These are phyloP conservation scores for Hippocampus guttulatus DNA, from an alignment of 2,113 vertebrate species.

Conservation along the genomic window DNA sequence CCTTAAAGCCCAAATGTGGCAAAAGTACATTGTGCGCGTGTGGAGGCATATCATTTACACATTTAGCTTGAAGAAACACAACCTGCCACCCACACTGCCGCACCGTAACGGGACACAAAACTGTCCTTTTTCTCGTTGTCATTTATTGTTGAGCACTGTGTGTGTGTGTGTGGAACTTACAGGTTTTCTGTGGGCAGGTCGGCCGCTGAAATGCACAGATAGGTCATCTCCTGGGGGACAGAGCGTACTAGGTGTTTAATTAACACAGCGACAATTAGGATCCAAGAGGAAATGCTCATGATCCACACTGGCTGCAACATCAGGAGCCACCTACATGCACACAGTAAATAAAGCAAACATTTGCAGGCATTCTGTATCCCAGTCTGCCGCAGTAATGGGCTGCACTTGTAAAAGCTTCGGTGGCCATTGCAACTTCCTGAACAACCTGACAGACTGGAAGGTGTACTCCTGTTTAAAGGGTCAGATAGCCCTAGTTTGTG, in stretches of 20 bases:
- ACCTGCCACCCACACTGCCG: slow-evolving; percentile 43
- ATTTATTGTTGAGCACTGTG: slow-evolving; percentile 21
- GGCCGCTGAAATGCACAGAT: slow-evolving; percentile 90
- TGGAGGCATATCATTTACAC: slow-evolving; percentile 50
- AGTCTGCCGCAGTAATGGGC: no score
- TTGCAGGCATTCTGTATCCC: background rate
- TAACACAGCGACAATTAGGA: slow-evolving; percentile 5
- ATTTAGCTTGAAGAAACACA: slow-evolving; percentile 36
- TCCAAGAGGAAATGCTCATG: slow-evolving; percentile 18
- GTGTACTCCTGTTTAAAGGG: background rate
- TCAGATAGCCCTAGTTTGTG: no score
- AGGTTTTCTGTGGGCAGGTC: slow-evolving; percentile 91
- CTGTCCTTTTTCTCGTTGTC: slow-evolving; percentile 19
- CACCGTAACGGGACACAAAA: slow-evolving; percentile 25
- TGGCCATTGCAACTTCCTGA: slow-evolving; percentile 20
- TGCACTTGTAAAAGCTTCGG: no score
- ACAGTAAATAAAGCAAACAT: background rate
- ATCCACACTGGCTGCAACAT: slow-evolving; percentile 25
- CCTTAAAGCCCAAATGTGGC: slow-evolving; percentile 11
- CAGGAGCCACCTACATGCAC: slow-evolving; percentile 42
- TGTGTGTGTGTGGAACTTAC: slow-evolving; percentile 74
- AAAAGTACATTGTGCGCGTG: slow-evolving; percentile 7
- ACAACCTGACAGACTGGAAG: slow-evolving; percentile 49
- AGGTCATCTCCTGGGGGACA: slow-evolving; percentile 86
- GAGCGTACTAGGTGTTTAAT: slow-evolving; percentile 15